Evolutionary conservation across 2,797 vertebrate genomes (phyloP).

Genomic region (Loriculus beryllinus): DNA sequence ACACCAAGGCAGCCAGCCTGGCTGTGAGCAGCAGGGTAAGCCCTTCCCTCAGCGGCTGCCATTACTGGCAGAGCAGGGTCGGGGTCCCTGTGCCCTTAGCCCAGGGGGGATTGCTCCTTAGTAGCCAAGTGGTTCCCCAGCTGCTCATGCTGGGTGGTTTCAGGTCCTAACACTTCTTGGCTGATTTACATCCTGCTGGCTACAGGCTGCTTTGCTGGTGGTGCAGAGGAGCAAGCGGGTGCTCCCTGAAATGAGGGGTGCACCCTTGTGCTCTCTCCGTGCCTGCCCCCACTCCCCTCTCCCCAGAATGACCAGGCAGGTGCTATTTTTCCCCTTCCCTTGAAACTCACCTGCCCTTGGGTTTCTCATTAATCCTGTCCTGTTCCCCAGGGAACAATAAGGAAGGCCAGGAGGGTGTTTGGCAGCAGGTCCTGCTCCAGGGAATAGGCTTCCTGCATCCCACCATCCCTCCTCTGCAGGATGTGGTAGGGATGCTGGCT

Average conservation of each 20-base stretch:
- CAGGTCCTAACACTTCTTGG: rapidly evolving
- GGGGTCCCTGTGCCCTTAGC: background rate
- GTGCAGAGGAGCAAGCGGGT: no score
- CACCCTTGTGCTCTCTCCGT: background rate
- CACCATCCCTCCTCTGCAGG: rapidly evolving
- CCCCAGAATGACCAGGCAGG: background rate
- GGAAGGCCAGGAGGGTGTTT: background rate
- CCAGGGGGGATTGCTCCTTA: background rate
- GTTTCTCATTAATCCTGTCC: background rate
- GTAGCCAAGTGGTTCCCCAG: background rate
- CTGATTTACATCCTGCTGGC: background rate
- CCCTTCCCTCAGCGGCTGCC: background rate
- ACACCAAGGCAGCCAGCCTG: rapidly evolving
- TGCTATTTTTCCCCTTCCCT: background rate
- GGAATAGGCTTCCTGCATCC: background rate
- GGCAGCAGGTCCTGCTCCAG: background rate
- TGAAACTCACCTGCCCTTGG: background rate
- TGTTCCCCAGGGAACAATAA: background rate
- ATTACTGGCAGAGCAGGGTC: rapidly evolving
- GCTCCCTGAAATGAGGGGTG: background rate
- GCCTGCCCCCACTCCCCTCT: rapidly evolving
- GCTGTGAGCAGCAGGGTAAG: background rate
- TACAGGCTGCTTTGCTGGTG: background rate
- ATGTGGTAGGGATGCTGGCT: background rate
- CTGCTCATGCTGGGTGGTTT: rapidly evolving